Evolutionary conservation across 1,140 invertebrate species (phyloP).

Genomic region (Atta cephalotes): DNA sequence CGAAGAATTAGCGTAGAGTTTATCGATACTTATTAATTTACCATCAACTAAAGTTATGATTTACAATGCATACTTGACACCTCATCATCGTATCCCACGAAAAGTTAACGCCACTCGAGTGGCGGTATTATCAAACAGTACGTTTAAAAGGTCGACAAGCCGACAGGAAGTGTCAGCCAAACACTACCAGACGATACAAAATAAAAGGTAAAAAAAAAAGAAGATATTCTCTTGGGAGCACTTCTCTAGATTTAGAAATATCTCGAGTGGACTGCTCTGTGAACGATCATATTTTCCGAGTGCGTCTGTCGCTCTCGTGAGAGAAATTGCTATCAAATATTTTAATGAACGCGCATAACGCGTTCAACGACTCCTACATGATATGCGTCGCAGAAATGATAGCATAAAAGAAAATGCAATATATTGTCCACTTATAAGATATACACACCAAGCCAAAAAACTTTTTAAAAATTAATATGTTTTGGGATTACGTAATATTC

Average conservation of each 20-base stretch:
- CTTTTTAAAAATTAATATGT: too few relatives aligned
- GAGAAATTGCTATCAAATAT: constrained; percentile 37
- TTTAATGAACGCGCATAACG: constrained; percentile 35
- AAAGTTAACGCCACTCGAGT: constrained; percentile 53
- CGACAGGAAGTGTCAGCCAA: constrained; percentile 33
- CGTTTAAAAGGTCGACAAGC: constrained; percentile 42
- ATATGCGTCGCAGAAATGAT: neutral
- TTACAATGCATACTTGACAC: constrained; percentile 35
- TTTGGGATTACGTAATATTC: too few relatives aligned
- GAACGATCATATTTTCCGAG: constrained; percentile 52
- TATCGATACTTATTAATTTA: neutral
- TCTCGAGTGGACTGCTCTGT: constrained; percentile 52
- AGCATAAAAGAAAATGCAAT: neutral
- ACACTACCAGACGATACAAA: constrained; percentile 45
- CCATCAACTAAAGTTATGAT: neutral
- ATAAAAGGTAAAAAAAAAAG: constrained; percentile 35
- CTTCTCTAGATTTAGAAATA: constrained; percentile 59
- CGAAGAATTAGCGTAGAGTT: neutral
- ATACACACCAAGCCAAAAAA: too few relatives aligned
- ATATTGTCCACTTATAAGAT: neutral
- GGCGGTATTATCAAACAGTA: constrained; percentile 12
- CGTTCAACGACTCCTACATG: constrained; percentile 22
- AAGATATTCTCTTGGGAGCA: constrained; percentile 19
- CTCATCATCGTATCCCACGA: constrained; percentile 31
- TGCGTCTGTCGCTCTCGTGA: constrained; percentile 39